Conservation (phyloP, 35 echinoderm and acorn worm species). For the Acanthaster planci region DNA sequence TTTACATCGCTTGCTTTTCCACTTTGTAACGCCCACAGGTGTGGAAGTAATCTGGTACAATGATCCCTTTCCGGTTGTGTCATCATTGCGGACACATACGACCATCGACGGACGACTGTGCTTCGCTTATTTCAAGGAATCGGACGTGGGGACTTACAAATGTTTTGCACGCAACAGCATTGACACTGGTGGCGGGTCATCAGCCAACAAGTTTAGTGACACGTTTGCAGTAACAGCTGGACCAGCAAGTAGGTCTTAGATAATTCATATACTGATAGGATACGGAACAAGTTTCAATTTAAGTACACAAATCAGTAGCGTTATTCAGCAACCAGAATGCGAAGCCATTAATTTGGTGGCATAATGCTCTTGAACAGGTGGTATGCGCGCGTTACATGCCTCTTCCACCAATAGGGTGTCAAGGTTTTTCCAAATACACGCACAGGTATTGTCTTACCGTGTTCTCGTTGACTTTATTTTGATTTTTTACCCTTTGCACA, state of each 20-base stretch:
- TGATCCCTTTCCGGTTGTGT: background rate
- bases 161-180: background rate
- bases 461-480: background rate
- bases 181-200: background rate
- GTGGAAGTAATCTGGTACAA: background rate
- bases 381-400: too few relatives aligned
- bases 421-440: too few relatives aligned
- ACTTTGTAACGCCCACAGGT: background rate
- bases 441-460: too few relatives aligned
- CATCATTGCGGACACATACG: background rate
- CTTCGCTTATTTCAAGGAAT: background rate
- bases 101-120: conserved; percentile 1
- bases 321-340: too few relatives aligned
- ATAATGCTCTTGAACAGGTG: too few relatives aligned
- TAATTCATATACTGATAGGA: too few relatives aligned
- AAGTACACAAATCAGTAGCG: too few relatives aligned
- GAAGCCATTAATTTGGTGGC: too few relatives aligned
- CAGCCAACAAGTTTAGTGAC: background rate
- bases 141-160: background rate
- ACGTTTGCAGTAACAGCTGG: background rate
- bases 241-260: background rate
- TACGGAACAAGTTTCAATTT: too few relatives aligned
- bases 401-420: too few relatives aligned
- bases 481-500: background rate
- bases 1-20: background rate